Base-by-base conservation (phyloP, 1,140 invertebrate species). In the Arctopsyche grandis region DNA sequence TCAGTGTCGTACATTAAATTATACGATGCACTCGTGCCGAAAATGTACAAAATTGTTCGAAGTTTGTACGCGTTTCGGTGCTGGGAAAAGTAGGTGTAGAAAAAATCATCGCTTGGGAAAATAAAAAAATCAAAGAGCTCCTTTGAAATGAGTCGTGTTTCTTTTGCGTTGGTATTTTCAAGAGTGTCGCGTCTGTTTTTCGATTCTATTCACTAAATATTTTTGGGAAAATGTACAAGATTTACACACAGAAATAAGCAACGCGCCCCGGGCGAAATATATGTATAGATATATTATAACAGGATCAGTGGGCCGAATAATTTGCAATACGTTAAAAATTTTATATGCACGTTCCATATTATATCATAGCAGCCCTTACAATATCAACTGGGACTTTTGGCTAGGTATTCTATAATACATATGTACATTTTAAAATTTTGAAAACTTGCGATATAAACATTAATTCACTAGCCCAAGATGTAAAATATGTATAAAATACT, bases 21-120 rank as follows among this genome's bases (percentile, higher is more conserved):
- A 21, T 60, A 21, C 14, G 56, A 60, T 60, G 56, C 56, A 60
- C 1, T 60, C 56, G 56, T 60, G 56, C 56, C 19, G 56, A 60
- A 60, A 60, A 60, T 19, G 0, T 7, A 38, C 7, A 38, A 1
- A 38, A 1, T 1, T 38, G 29, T 38, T 38, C 29, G 29, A 38
- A 38, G n/a, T n/a, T 38, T 38, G 1, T 38, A 4, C 29, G 7
- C 29, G 7, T 38, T 38, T 4, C 29, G 7, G 29, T 1, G 16
- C 16, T n/a, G n/a, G n/a, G 56, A 9, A 19, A 60, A 60, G 56
- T 38, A 38, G 29, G 16, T 16, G 48, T 16, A 60, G 16, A 21
- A 60, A 60, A 60, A 9, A 60, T 3, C 16, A 19, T 60, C 14
- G 14, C 19, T 5, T 52, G n/a, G n/a, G n/a, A 52, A 1, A 38